phyloP scores from a whole-genome alignment of 1,140 invertebrate species.

The Orchestia grillus region DNA sequence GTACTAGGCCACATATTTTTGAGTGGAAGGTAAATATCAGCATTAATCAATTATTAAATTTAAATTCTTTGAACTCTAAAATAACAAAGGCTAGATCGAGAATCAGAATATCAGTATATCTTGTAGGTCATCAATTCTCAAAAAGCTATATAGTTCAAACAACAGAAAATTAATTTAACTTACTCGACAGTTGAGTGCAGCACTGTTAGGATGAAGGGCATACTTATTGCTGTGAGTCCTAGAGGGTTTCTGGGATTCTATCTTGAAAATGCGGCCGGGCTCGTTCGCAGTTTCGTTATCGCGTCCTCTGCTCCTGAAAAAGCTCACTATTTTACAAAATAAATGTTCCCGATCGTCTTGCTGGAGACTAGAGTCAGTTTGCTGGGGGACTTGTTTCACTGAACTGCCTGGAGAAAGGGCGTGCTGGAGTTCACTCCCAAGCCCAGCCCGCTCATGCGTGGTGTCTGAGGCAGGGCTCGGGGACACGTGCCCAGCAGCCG shows the following conservation, averaged over 20 bases:
- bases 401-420: background rate
- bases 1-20: too few relatives aligned
- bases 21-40: too few relatives aligned
- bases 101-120: background rate
- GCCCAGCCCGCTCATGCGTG: background rate
- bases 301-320: background rate
- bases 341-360: background rate
- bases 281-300: background rate
- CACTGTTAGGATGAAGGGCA: constrained; percentile 20
- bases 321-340: background rate
- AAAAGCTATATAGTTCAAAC: background rate
- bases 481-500: background rate
- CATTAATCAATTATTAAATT: too few relatives aligned
- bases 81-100: too few relatives aligned
- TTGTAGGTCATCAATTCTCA: background rate
- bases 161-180: background rate
- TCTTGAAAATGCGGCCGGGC: background rate
- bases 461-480: too few relatives aligned
- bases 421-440: background rate
- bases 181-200: constrained; percentile 10
- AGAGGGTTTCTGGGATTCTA: background rate
- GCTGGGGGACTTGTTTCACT: background rate
- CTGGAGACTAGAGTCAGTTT: background rate
- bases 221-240: background rate
- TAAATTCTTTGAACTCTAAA: too few relatives aligned